These are phyloP conservation scores for Sarcophaga bullata DNA, from an alignment of 1,140 invertebrate species.

Conservation along the genomic window DNA sequence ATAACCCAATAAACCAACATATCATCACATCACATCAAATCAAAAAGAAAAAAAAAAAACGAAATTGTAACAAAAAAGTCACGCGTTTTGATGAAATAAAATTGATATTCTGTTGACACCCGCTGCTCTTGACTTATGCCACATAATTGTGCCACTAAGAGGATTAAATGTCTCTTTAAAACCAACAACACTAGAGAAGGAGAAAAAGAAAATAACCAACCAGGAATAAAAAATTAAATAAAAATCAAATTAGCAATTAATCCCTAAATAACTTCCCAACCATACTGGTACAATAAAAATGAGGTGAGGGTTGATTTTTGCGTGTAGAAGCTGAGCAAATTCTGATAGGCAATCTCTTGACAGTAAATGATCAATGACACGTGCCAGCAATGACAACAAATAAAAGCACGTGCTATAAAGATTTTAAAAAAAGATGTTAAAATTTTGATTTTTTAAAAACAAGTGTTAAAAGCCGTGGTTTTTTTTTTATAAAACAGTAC, in stretches of 20 bases:
- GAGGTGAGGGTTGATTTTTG: not conserved
- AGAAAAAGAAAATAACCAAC: not conserved
- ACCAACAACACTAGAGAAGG: not conserved
- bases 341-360: not conserved
- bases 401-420: not conserved
- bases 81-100: slow-evolving; percentile 7
- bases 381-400: not conserved
- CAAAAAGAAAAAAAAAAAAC: too few species aligned
- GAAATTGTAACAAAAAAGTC: not conserved
- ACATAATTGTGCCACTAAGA: slow-evolving; percentile 46
- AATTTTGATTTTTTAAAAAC: too few species aligned
- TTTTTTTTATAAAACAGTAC: too few species aligned
- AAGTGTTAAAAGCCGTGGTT: too few species aligned
- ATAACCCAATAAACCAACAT: not conserved
- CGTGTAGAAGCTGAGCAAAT: not conserved
- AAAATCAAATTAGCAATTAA: slow-evolving; percentile 32
- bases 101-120: slow-evolving; percentile 22
- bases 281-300: not conserved
- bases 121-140: slow-evolving; percentile 41
- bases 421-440: not conserved
- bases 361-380: slow-evolving; percentile 12
- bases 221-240: not conserved
- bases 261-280: not conserved
- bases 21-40: not conserved
- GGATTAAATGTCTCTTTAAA: slow-evolving; percentile 41